phyloP scores from a whole-genome alignment of 2,797 vertebrate genomes.

The Neomorphus geoffroyi region DNA sequence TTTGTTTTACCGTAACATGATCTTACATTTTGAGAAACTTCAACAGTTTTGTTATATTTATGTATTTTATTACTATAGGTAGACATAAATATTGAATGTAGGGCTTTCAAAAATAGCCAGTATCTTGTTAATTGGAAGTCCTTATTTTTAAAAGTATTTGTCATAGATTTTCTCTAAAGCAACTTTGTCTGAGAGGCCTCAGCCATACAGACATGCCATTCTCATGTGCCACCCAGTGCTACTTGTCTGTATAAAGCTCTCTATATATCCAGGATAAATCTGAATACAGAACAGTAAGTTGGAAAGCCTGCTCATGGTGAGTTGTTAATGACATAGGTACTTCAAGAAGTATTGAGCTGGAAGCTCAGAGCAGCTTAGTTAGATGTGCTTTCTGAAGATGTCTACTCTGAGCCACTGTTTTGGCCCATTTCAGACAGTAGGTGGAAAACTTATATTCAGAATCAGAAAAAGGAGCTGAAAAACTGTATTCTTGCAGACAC shows the following conservation, averaged over 20 bases:
- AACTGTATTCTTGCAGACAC: background rate
- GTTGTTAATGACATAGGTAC: background rate
- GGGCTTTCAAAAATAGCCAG: too few relatives aligned
- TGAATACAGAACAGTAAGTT: background rate
- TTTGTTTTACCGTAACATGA: too few relatives aligned
- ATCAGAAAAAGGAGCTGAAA: background rate
- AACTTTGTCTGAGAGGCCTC: too few relatives aligned
- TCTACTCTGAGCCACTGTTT: background rate
- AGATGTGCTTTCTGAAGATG: background rate
- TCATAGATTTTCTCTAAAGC: too few relatives aligned
- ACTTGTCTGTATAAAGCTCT: background rate
- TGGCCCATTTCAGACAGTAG: background rate
- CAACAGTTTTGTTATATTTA: too few relatives aligned
- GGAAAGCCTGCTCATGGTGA: background rate
- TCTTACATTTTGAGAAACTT: too few relatives aligned
- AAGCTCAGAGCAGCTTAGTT: background rate
- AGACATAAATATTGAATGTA: too few relatives aligned
- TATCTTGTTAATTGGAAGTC: too few relatives aligned
- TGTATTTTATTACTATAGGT: too few relatives aligned
- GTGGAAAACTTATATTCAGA: background rate
- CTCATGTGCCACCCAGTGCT: too few relatives aligned
- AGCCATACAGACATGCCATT: too few relatives aligned
- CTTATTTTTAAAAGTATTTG: too few relatives aligned
- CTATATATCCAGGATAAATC: background rate
- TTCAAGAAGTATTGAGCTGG: background rate